A percentile compares a stretch with the other conserved stretches of the same genome.
These are phyloP conservation scores for Acrocyrtus sp. DNA, from an alignment of 2,888 invertebrate species.

Conservation along the genomic window DNA sequence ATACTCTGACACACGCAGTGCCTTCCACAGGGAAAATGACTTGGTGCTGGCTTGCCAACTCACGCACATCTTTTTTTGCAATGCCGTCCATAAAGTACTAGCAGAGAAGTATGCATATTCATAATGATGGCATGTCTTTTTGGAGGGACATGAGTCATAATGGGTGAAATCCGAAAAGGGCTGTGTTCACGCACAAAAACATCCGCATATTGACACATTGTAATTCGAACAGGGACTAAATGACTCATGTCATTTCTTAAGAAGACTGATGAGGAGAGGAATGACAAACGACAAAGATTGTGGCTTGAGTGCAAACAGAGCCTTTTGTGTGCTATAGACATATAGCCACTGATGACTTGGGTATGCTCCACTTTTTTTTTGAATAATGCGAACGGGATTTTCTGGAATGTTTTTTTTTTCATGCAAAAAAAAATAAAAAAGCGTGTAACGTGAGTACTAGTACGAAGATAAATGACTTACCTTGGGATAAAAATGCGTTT, in stretches of 20 bases:
- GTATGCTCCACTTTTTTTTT: background rate
- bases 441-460: background rate
- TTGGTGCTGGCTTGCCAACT: background rate
- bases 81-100: too few relatives aligned
- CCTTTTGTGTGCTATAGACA: too few relatives aligned
- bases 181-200: constrained; percentile 21
- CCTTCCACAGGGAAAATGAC: background rate
- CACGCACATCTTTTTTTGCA: background rate
- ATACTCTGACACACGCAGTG: too few relatives aligned
- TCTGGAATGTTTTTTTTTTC: background rate
- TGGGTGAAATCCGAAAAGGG: too few relatives aligned
- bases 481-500: too few relatives aligned
- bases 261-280: constrained; percentile 42
- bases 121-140: too few relatives aligned
- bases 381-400: background rate
- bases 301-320: background rate
- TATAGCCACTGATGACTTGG: too few relatives aligned
- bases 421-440: background rate
- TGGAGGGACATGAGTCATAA: too few relatives aligned
- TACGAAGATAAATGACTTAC: background rate
- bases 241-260: constrained; percentile 31
- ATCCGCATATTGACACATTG: constrained; percentile 32
- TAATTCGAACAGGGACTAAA: constrained; percentile 23
- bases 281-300: constrained; percentile 44
- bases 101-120: too few relatives aligned